Conservation (phyloP, 2,797 vertebrate species). For the Macropus fuliginosus region DNA sequence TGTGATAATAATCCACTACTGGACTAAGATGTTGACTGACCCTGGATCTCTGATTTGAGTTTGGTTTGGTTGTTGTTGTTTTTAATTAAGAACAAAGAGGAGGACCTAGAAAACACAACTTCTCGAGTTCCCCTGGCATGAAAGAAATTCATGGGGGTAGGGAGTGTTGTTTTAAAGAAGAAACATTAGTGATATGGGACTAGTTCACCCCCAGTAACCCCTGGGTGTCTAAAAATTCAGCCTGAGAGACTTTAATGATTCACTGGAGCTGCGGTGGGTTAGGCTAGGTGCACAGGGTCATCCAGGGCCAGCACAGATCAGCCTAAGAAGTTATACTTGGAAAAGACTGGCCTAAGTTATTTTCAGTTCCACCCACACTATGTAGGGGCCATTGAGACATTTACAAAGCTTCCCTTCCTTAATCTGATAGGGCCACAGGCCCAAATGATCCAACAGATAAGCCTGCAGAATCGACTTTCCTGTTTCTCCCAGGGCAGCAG, state of each 20-base stretch:
- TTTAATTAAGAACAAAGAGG: not conserved
- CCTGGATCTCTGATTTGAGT: not conserved
- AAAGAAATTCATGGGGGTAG: not conserved
- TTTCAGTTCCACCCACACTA: conserved; percentile 15
- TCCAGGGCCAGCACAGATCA: not conserved
- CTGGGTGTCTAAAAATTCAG: not conserved
- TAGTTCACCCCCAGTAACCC: not conserved
- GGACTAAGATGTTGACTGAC: not conserved
- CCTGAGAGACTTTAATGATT: not conserved
- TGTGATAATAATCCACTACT: not conserved
- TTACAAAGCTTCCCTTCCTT: conserved; percentile 3
- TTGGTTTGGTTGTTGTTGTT: not conserved
- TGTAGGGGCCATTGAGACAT: not conserved
- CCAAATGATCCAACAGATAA: conserved; percentile 9
- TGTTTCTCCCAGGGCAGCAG: conserved; percentile 19
- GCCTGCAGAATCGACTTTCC: conserved; percentile 16
- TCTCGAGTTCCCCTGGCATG: not conserved
- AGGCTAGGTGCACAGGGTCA: not conserved
- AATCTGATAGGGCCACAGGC: not conserved
- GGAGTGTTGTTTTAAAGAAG: not conserved
- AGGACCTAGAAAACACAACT: not conserved
- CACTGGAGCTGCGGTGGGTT: not conserved
- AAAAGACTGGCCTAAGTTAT: not conserved
- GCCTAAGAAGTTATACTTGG: not conserved
- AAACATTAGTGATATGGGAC: not conserved